Conservation (phyloP, 2,113 vertebrate genomes). For the Grammomys dolichurus region DNA sequence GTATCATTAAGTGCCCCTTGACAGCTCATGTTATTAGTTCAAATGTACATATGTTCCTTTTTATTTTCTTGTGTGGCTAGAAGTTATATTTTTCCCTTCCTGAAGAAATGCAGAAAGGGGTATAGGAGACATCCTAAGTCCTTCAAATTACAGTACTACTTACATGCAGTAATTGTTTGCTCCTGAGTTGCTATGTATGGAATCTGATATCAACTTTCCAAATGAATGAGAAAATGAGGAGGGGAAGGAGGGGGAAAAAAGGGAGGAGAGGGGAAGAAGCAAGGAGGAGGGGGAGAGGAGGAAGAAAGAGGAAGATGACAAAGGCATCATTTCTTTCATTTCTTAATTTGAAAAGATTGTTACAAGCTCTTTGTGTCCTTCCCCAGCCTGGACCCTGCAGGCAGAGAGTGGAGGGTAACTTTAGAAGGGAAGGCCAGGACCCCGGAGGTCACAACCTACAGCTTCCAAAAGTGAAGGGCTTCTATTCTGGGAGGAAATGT, state of each 20-base stretch:
- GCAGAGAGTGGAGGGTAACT: constrained; percentile 74
- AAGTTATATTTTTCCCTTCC: constrained; percentile 6
- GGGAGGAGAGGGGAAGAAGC: too few relatives aligned
- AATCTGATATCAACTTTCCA: neutral
- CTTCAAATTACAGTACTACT: neutral
- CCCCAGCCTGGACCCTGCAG: constrained; percentile 57
- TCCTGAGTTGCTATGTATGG: neutral
- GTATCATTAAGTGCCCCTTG: neutral
- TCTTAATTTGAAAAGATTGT: constrained; percentile 64
- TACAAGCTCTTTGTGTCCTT: constrained; percentile 80
- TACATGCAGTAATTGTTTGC: neutral
- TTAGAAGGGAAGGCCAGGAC: constrained; percentile 71
- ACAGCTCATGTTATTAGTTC: neutral
- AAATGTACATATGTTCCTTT: neutral
- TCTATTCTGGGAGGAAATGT: constrained; percentile 59
- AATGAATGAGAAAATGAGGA: neutral
- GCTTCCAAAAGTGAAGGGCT: constrained; percentile 56
- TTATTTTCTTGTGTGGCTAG: neutral
- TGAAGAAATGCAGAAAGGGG: neutral
- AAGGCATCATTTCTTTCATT: constrained; percentile 18
- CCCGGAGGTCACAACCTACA: constrained; percentile 69
- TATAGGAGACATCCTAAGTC: neutral
- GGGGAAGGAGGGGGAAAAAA: neutral
- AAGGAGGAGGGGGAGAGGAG: too few relatives aligned
- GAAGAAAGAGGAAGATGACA: neutral